These are phyloP conservation scores for Chauna torquata DNA, from an alignment of 2,113 vertebrate species.

Conservation along the genomic window DNA sequence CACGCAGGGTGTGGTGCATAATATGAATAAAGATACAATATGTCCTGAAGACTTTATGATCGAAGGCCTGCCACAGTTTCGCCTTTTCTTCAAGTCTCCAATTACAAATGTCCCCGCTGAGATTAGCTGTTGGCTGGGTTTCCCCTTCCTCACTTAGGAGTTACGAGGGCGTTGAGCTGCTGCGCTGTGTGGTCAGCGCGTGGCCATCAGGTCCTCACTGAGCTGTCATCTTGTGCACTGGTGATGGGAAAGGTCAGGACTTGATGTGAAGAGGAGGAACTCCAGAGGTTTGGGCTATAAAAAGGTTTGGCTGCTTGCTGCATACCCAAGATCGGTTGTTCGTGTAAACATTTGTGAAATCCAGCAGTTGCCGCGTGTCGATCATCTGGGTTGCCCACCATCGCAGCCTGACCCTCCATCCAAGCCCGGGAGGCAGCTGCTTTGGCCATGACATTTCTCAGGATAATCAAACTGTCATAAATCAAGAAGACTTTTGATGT, in stretches of 20 bases:
- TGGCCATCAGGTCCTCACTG: not conserved
- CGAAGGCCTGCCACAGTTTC: not conserved
- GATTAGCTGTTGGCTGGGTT: not conserved
- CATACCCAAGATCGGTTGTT: not conserved
- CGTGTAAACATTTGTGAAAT: slow-evolving; percentile 16
- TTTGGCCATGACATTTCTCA: slow-evolving; percentile 27
- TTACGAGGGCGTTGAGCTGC: fast-evolving
- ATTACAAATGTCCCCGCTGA: not conserved
- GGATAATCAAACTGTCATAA: not conserved
- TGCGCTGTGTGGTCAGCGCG: not conserved
- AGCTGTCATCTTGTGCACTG: not conserved
- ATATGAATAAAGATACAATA: slow-evolving; percentile 14
- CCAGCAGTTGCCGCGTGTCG: slow-evolving; percentile 5
- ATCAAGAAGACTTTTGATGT: slow-evolving; percentile 2
- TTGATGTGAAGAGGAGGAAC: not conserved
- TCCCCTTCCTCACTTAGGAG: not conserved
- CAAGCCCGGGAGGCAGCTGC: slow-evolving; percentile 27
- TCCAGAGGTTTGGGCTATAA: slow-evolving; percentile 17
- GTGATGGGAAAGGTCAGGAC: slow-evolving; percentile 2
- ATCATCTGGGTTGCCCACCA: not conserved
- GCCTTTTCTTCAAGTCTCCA: not conserved
- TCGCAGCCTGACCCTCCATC: not conserved
- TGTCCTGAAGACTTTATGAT: slow-evolving; percentile 18
- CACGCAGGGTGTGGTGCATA: slow-evolving; percentile 2
- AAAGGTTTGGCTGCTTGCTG: not conserved